Evolutionary conservation across 2,113 vertebrate species (phyloP), one percentile per base, ranked within the genome.

Genomic region (Menidia beryllina): DNA sequence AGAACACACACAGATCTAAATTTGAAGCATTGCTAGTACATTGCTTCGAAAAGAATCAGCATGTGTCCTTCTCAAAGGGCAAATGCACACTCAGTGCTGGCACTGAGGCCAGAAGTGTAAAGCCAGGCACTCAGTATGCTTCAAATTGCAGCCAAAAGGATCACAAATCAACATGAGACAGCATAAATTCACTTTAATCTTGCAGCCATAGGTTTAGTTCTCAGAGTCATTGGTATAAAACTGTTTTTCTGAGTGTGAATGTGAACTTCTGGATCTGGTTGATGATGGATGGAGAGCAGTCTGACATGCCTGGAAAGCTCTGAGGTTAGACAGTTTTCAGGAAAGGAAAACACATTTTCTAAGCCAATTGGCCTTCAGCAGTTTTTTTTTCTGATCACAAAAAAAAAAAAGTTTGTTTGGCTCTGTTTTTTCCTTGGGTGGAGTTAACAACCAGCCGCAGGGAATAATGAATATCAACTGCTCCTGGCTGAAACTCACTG

Each of bases 331-430:
- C 70, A 45, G 41, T 39, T 25, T 17, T 36, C 23, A 30, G 15
- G 48, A 20, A 71, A 80, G 36, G 49, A 77, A n/a, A 79, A 76
- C 68, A 81, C 75, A 67, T 68, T 43, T 60, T 61, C 19, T n/a
- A 59, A 67, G 77, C 58, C 59, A 57, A 20, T 53, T 69, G 39
- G 68, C 39, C 63, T 65, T 65, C 7, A 48, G 59, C 38, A 60
- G 11, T 30, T 76, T 52, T 21, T 12, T n/a, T 70, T n/a, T 45
- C 13, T 52, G 10, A 8, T 14, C 13, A 56, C 72, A 43, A 15
- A 19, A 11, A 56, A 11, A 63, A 77, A 74, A 63, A 50, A 27
- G 55, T 69, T 26, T 36, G 48, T 71, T 51, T 59, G 52, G 79
- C 60, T 74, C 54, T 64, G 36, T 69, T 75, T 73, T 39, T 62